Evolutionary conservation across 2,888 invertebrate species (phyloP), one percentile per base, ranked within the genome.

Genomic region (Chorisops tibialis): DNA sequence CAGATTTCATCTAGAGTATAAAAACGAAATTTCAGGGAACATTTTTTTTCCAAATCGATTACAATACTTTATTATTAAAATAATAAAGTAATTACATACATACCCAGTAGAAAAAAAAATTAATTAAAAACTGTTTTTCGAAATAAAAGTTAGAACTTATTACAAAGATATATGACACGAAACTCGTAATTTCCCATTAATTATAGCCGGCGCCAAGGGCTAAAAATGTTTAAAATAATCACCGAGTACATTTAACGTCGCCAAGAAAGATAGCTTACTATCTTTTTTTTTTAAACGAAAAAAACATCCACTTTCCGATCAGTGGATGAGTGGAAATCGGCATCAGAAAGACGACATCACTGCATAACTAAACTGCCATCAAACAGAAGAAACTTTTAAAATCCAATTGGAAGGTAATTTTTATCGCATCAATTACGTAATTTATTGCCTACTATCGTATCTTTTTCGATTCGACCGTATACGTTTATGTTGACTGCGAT

Each of bases 381-480:
- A 5, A 16, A 41, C 16, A 14, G 41, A 14, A n/a, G 41, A n/a
- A 41, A 14, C 41, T 41, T 41, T 41, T 41, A 14, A 14, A 41
- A 7, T 16, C 14, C 41, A 16, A 41, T 41, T 41, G 30, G 30
- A 41, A 41, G 14, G 60, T 60, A 60, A 60, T 60, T 60, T 59
- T 60, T 60, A 60, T 60, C 60, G 50, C 60, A 60, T 60, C 60
- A 60, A 60, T 60, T 60, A 60, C 50, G 60, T 60, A 60, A 60
- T 60, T 60, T 60, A 60, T 60, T 60, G 50, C 60, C 50, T 30
- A 30, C 30, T 9, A 30, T 30, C 30, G 7, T 9, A 30, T 30
- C 5, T 30, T 9, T 30, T 1, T n/a, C 38, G 41, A 49, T 50
- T 50, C 60, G 41, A 50, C 50, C 51, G n/a, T n/a, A 41, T 41